phyloP scores from a whole-genome alignment of 2,797 vertebrate genomes.

The Eulemur albifrons region DNA sequence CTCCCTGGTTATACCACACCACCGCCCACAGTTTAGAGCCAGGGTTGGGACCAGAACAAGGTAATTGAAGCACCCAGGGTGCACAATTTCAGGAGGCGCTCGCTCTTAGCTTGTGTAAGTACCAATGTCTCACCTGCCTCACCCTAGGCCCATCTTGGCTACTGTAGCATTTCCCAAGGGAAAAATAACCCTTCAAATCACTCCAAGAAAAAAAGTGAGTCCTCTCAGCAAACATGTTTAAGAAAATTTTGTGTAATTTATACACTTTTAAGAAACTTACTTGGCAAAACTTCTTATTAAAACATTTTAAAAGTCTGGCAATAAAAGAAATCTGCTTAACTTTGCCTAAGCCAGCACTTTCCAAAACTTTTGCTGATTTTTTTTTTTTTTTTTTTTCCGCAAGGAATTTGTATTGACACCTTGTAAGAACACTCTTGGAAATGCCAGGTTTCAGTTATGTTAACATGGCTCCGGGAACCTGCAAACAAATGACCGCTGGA shows the following conservation, averaged over 20 bases:
- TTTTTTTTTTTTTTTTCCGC: neutral
- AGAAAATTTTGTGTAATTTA: neutral
- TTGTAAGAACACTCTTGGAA: neutral
- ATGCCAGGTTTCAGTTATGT: neutral
- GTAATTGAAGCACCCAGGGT: accelerated
- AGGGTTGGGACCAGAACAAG: neutral
- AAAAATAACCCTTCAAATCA: neutral
- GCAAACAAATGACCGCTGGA: neutral
- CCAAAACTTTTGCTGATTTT: neutral
- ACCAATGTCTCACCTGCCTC: no score
- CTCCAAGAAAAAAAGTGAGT: neutral
- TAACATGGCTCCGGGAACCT: neutral
- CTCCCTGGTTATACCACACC: accelerated
- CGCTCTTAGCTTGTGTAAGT: accelerated
- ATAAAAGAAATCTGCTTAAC: neutral
- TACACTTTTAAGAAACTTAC: neutral
- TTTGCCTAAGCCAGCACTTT: neutral
- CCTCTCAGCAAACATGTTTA: neutral
- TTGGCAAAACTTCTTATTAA: neutral
- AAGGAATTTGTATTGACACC: neutral
- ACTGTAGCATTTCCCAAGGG: neutral
- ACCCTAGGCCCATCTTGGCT: no score
- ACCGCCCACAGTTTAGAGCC: accelerated
- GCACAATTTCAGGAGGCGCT: accelerated
- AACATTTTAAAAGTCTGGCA: neutral